Conservation (phyloP, 2,888 invertebrate genomes). For the Limenitis camilla region DNA sequence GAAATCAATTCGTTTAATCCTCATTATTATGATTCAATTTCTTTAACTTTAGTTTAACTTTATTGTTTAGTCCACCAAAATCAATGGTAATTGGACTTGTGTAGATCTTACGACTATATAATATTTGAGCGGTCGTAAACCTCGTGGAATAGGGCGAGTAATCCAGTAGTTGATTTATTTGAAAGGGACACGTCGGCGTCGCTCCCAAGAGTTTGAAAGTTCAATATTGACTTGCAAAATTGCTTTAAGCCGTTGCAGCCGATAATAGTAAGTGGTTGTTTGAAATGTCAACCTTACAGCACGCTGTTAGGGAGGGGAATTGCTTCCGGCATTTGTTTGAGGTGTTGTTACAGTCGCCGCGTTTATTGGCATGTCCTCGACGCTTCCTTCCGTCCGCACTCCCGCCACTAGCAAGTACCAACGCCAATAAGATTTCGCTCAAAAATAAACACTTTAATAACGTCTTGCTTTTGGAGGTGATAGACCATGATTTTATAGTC, state of each 20-base stretch:
- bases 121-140: slow-evolving; percentile 26
- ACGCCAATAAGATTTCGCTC: slow-evolving; percentile 39
- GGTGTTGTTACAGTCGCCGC: slow-evolving; percentile 60
- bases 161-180: slow-evolving; percentile 42
- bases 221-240: slow-evolving; percentile 70
- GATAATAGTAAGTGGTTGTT: slow-evolving; percentile 54
- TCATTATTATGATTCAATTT: not conserved
- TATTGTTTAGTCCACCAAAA: slow-evolving; percentile 2
- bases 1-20: no score
- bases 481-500: no score
- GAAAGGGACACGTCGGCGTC: slow-evolving; percentile 60
- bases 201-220: slow-evolving; percentile 59
- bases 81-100: slow-evolving; percentile 8
- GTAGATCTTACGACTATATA: slow-evolving; percentile 7
- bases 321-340: slow-evolving; percentile 44
- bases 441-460: no score
- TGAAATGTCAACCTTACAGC: slow-evolving; percentile 57
- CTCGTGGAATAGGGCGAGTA: slow-evolving; percentile 29
- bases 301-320: slow-evolving; percentile 42
- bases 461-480: no score
- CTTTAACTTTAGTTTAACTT: not conserved
- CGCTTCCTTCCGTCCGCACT: slow-evolving; percentile 53
- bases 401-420: slow-evolving; percentile 12
- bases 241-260: slow-evolving; percentile 64
- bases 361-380: slow-evolving; percentile 67